Conservation (phyloP, 1,140 invertebrate genomes). For the Drosophila hydei region DNA sequence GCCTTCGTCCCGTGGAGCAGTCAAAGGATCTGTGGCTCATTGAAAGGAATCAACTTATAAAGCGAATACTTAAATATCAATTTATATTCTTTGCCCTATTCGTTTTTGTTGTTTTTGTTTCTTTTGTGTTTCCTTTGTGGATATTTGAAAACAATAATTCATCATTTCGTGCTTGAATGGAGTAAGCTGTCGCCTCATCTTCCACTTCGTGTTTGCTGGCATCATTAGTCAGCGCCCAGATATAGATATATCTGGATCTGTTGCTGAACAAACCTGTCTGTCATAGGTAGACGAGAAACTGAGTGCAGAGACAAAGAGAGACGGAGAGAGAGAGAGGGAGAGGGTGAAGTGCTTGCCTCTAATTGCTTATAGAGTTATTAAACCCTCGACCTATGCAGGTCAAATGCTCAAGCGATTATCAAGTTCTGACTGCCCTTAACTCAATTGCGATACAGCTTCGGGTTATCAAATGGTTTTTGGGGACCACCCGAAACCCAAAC, state of each 20-base stretch:
- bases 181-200: background rate
- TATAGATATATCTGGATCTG: slow-evolving; percentile 5
- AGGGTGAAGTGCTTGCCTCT: background rate
- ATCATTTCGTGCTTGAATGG: slow-evolving; percentile 2
- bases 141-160: slow-evolving; percentile 1
- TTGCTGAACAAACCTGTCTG: background rate
- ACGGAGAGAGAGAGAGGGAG: background rate
- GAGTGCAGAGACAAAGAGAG: background rate
- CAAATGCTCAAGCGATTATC: no score
- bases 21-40: no score
- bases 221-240: slow-evolving; percentile 2
- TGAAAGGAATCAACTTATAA: slow-evolving; percentile 3
- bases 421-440: no score
- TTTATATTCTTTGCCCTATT: slow-evolving; percentile 2
- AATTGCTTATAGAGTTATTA: slow-evolving; percentile 9
- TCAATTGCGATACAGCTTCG: no score
- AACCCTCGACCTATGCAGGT: background rate
- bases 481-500: no score
- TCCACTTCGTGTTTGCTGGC: background rate
- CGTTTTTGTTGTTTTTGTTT: background rate
- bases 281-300: no score
- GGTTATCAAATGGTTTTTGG: no score
- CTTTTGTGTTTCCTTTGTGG: background rate
- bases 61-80: slow-evolving; percentile 9
- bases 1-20: no score